Evolutionary conservation across 1,140 invertebrate genomes (phyloP).

Genomic region (Brachionus angularis): DNA sequence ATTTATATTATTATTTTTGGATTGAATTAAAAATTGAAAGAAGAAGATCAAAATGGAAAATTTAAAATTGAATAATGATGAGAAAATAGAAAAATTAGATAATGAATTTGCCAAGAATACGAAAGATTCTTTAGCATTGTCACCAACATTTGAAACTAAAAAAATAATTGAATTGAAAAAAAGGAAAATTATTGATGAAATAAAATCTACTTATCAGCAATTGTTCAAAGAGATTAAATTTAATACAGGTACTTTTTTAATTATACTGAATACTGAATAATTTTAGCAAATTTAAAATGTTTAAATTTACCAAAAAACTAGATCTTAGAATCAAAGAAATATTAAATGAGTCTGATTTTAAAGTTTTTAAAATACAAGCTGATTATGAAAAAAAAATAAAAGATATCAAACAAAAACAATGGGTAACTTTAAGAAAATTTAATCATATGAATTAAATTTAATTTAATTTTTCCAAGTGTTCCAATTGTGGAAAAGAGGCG

Average conservation of each 20-base stretch:
- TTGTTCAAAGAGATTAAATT: slow-evolving; percentile 23
- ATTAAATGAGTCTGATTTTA: slow-evolving; percentile 26
- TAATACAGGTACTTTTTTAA: slow-evolving; percentile 6
- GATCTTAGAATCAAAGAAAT: slow-evolving; percentile 12
- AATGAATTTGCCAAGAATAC: too few species aligned
- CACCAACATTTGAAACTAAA: too few species aligned
- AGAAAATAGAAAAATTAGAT: too few species aligned
- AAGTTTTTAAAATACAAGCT: slow-evolving; percentile 59
- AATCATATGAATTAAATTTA: neutral
- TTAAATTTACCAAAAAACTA: neutral
- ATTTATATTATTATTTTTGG: too few species aligned
- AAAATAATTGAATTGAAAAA: too few species aligned
- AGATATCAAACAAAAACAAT: slow-evolving; percentile 75
- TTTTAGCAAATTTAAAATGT: neutral
- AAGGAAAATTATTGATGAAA: too few species aligned
- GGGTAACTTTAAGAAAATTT: slow-evolving; percentile 60
- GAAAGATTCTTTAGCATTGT: too few species aligned
- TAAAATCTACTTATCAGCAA: slow-evolving; percentile 1
- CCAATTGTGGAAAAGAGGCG: slow-evolving; percentile 76
- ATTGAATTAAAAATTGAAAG: too few species aligned
- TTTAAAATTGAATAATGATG: too few species aligned
- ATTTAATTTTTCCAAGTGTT: slow-evolving; percentile 62
- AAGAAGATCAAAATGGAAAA: too few species aligned
- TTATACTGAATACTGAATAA: too few species aligned
- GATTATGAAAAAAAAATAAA: slow-evolving; percentile 67